Evolutionary conservation across 2,888 invertebrate species (phyloP), one percentile per base, ranked within the genome.

Genomic region (Drosophila melanosoma): DNA sequence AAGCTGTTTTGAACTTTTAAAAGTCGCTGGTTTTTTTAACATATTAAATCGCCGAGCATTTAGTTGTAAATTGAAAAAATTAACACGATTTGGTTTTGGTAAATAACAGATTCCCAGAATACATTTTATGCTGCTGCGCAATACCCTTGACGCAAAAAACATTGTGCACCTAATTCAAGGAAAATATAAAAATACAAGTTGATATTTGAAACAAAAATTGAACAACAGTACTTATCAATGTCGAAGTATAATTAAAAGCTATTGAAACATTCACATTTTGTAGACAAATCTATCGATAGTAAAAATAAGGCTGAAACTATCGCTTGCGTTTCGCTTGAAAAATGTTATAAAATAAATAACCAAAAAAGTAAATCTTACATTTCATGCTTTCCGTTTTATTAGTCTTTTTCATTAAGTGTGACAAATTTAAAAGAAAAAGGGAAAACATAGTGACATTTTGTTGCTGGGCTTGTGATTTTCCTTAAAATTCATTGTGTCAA

Each of bases 131-230:
- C 45, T 26, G 49, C 17, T 36, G 29, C 10, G 12, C 23, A 70
- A 12, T 32, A 56, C 10, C 20, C 59, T 74, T 70, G 58, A 35
- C 29, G 56, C 38, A 12, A 42, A 36, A 59, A 64, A 36, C 74
- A 74, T 36, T 68, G 32, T 36, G 17, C 54, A 35, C 11, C 36
- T n/a, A 48, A n/a, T 17, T 40, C 5, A 12, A 5, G 1, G 20
- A 12, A 32, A 38, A 38, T 17, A 3, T 15, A 29, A 48, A 45
- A 52, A 48, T 33, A 48, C 12, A 48, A 52, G 6, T 20, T 3
- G 26, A 26, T 26, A 17, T 15, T 29, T 0, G 6, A 23, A 12
- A 2, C 5, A 32, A 40, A 29, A 29, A 29, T 29, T 29, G 6
- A 29, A 29, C 29, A 29, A 5, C 29, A 29, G 29, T 15, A 32